Base-by-base conservation (phyloP, 2,113 vertebrate genomes). In the Bubo blakistoni region DNA sequence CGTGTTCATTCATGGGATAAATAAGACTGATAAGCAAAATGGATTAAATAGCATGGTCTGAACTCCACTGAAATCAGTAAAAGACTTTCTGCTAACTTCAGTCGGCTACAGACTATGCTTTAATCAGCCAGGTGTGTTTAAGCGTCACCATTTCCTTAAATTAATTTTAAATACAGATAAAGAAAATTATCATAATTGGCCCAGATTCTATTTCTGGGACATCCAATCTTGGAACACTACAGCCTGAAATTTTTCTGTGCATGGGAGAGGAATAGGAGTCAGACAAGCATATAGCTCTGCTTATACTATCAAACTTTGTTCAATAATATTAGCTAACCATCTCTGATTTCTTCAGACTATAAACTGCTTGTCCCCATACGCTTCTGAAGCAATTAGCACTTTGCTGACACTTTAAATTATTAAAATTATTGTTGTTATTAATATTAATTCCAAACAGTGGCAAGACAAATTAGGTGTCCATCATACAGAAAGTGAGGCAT, bases 41-140 rank as follows among this genome's bases (percentile, higher is more conserved):
- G 44, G 79, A 95, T 96, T 94, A 92, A 96, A 90, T 90, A 96
- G 59, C 55, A 92, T 74, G 72, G 47, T 83, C 79, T 90, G 86
- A 92, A 88, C 42, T 77, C 42, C 42, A 63, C n/a, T 71, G 61
- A 90, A 94, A 95, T 95, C 81, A 95, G 86, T 88, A 81, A 83
- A 81, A 95, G 55, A 71, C 82, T 84, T 96, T 83, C 79, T 86
- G 44, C 65, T 92, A 88, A 71, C 38, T 76, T 74, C 67, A 90
- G 58, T 51, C 0, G 0, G 59, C 66, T 92, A 32, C 27, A 67
- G 71, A 54, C 51, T 57, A 30, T 17, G 34, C 74, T 96, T 96
- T 73, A 96, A 88, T 88, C 59, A 83, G n/a, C 51, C 61, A 93
- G 80, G 86, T 91, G 63, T 5, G 2, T 88, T 92, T 92, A 73